A percentile compares a stretch with the other conserved stretches of the same genome.
These are phyloP conservation scores for Cladopsammia gracilis DNA, from an alignment of 64 coral and sea anemone species.

Conservation along the genomic window DNA sequence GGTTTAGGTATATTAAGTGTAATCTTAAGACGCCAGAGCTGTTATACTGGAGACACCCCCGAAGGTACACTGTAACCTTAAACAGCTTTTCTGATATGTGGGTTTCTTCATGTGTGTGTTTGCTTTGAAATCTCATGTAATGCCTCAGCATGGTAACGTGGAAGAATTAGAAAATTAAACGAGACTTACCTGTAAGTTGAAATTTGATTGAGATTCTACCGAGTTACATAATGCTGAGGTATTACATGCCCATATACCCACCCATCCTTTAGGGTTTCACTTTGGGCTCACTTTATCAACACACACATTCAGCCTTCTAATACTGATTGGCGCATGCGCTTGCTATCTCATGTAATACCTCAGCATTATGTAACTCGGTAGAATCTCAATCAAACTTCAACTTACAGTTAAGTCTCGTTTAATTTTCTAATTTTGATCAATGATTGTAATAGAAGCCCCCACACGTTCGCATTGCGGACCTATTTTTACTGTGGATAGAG, in stretches of 20 bases:
- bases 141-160: slow-evolving; percentile 14
- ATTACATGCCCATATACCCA: slow-evolving; percentile 19
- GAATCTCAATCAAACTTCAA: too few relatives aligned
- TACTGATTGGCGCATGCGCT: slow-evolving; percentile 49
- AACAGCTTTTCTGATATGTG: not conserved
- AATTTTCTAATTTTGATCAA: too few relatives aligned
- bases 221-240: slow-evolving; percentile 10
- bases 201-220: slow-evolving; percentile 18
- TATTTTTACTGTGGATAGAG: too few relatives aligned
- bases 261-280: not conserved
- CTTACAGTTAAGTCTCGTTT: too few relatives aligned
- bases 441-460: too few relatives aligned
- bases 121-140: slow-evolving; percentile 26
- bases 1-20: too few relatives aligned
- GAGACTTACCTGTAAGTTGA: slow-evolving; percentile 13
- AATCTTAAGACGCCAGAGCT: too few relatives aligned
- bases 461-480: too few relatives aligned
- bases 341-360: slow-evolving; percentile 53
- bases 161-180: slow-evolving; percentile 24
- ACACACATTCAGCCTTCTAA: slow-evolving; percentile 5
- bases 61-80: too few relatives aligned
- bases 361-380: not conserved
- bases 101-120: slow-evolving; percentile 30
- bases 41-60: too few relatives aligned
- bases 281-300: not conserved